Evolutionary conservation across 1,140 invertebrate species (phyloP), one percentile per base, ranked within the genome.

Genomic region (Mizuhopecten yessoensis): DNA sequence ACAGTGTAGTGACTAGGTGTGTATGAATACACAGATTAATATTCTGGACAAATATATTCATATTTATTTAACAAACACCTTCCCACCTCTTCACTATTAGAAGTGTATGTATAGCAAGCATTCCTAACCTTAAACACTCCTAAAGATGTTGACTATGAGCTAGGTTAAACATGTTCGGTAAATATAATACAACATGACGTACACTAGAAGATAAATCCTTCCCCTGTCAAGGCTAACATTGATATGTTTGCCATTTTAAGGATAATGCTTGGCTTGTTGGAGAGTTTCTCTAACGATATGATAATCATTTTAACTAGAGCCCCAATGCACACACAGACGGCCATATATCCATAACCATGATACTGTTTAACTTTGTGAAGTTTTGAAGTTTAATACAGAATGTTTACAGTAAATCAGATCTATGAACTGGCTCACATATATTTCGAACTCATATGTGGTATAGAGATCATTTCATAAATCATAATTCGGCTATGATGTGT

Each of bases 41-140:
- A 75, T 29, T 17, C 57, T 29, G 17, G 17, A 75, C n/a, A 75
- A 75, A 75, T 75, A 75, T 75, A 75, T 29, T 29, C 2, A 75
- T 75, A 75, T 75, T 75, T 23, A 75, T 75, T 75, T 29, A 75
- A 29, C n/a, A 29, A 75, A n/a, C 42, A 75, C 57, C n/a, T 75
- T 29, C 23, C n/a, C 57, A 75, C 57, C 57, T 75, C 57, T 75
- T 11, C 57, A 29, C 57, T 3, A 75, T 7, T 17, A 5, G 23
- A 13, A 0, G 3, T 75, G 57, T 17, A 7, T 75, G 17, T 29
- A 75, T 17, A 75, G 17, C 17, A 45, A 45, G 42, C 9, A 20
- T 1, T 1, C 9, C 9, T 75, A 5, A 29, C 5, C 17, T 75
- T 29, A n/a, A 75, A 75, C 57, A 75, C 57, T 29, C n/a, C n/a